Conservation (phyloP, 2,113 vertebrate species). For the Pleuronectes platessa region DNA sequence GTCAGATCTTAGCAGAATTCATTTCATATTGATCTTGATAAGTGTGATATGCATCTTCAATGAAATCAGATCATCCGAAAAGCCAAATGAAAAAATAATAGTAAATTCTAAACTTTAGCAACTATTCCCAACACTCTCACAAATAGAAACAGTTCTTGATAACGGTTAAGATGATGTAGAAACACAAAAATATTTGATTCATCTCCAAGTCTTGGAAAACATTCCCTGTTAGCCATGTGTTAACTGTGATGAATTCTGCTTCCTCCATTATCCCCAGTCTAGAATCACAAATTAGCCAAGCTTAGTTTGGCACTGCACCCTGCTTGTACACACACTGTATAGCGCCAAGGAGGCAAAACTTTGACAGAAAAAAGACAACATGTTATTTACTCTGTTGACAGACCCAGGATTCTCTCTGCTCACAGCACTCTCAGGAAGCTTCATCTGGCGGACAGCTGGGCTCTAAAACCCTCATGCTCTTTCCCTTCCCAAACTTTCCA, state of each 20-base stretch:
- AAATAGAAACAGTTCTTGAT: slow-evolving; percentile 10
- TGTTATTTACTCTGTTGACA: slow-evolving; percentile 64
- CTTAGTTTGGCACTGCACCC: slow-evolving; percentile 44
- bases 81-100: slow-evolving; percentile 7
- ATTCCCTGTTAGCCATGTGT: slow-evolving; percentile 48
- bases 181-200: slow-evolving; percentile 23
- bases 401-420: slow-evolving; percentile 33
- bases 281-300: slow-evolving; percentile 63
- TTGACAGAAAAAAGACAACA: slow-evolving; percentile 58
- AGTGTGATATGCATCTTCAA: slow-evolving; percentile 14
- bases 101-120: slow-evolving; percentile 12
- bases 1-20: slow-evolving; percentile 24
- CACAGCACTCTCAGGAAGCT: slow-evolving; percentile 50
- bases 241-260: slow-evolving; percentile 51
- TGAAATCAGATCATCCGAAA: slow-evolving; percentile 11
- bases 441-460: slow-evolving; percentile 52
- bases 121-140: slow-evolving; percentile 6
- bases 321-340: slow-evolving; percentile 45
- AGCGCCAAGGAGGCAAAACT: slow-evolving; percentile 49
- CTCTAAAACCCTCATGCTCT: slow-evolving; percentile 30
- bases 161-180: slow-evolving; percentile 6
- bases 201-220: slow-evolving; percentile 40
- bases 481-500: slow-evolving; percentile 42
- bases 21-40: slow-evolving; percentile 23
- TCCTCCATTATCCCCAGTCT: slow-evolving; percentile 56